Evolutionary conservation across 2,113 vertebrate species (phyloP).

Genomic region (Pholis gunnellus): DNA sequence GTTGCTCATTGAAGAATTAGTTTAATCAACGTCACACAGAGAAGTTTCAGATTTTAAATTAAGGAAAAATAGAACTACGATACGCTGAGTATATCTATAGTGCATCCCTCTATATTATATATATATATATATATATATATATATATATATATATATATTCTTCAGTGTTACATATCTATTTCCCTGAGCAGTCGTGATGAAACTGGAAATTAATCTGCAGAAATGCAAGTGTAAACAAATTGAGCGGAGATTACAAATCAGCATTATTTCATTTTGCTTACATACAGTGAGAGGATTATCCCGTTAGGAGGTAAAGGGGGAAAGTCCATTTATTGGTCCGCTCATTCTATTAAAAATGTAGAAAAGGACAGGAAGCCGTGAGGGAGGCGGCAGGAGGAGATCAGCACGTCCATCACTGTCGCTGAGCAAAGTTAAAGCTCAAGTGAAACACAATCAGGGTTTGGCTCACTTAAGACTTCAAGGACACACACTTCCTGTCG

Average conservation of each 20-base stretch:
- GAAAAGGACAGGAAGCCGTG: neutral
- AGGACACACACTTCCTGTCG: conserved; percentile 55
- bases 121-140: too few relatives aligned
- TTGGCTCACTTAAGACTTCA: conserved; percentile 64
- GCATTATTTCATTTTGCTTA: conserved; percentile 55
- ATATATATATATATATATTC: too few relatives aligned
- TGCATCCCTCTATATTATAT: too few relatives aligned
- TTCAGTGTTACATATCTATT: neutral
- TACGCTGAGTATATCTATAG: neutral
- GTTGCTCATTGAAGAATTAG: neutral
- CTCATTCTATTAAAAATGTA: conserved; percentile 37
- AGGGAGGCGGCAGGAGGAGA: conserved; percentile 33
- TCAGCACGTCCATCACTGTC: conserved; percentile 77
- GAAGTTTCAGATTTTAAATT: neutral
- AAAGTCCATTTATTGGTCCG: conserved; percentile 42
- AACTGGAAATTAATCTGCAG: conserved; percentile 44
- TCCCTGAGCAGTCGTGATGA: neutral
- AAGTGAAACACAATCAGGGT: conserved; percentile 18
- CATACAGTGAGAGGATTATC: conserved; percentile 44
- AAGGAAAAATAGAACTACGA: too few relatives aligned
- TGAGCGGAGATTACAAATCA: conserved; percentile 52
- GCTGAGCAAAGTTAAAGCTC: conserved; percentile 57
- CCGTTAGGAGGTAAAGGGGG: conserved; percentile 27
- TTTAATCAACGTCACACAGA: neutral
- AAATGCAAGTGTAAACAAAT: conserved; percentile 58